Conservation (phyloP, 92 coral and sea anemone genomes). For the Paragorgia papillata region DNA sequence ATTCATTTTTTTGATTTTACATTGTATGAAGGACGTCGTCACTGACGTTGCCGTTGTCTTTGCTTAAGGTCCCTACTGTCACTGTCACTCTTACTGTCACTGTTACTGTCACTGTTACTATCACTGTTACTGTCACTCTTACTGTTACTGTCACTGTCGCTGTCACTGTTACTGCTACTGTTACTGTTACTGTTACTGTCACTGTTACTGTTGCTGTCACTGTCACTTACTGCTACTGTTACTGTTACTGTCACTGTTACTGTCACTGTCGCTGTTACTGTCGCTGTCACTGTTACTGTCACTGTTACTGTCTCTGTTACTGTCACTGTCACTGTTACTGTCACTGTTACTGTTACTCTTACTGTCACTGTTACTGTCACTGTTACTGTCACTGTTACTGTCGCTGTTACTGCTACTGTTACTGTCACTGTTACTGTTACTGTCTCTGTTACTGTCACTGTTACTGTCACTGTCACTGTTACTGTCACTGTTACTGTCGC, state of each 20-base stretch:
- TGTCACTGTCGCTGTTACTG: constrained; percentile 23
- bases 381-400: neutral
- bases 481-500: neutral
- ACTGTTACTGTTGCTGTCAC: constrained; percentile 12
- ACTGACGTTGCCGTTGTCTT: too few species aligned
- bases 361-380: constrained; percentile 14
- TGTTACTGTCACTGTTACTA: too few species aligned
- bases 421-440: neutral
- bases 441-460: neutral
- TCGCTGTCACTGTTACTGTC: constrained; percentile 26
- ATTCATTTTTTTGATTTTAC: too few species aligned
- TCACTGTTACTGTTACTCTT: constrained; percentile 2
- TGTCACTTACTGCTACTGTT: neutral
- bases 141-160: constrained; percentile 4
- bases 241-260: neutral
- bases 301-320: neutral
- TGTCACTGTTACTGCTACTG: constrained; percentile 3
- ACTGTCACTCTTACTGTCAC: too few species aligned
- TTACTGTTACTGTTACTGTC: constrained; percentile 9
- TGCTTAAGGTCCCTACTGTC: too few species aligned
- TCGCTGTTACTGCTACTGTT: neutral
- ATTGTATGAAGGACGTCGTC: too few species aligned
- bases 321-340: constrained; percentile 13
- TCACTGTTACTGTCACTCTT: too few species aligned
- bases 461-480: constrained; percentile 7